Evolutionary conservation across 2,888 invertebrate species (phyloP), one percentile per base, ranked within the genome.

Genomic region (Diarsia mendica): DNA sequence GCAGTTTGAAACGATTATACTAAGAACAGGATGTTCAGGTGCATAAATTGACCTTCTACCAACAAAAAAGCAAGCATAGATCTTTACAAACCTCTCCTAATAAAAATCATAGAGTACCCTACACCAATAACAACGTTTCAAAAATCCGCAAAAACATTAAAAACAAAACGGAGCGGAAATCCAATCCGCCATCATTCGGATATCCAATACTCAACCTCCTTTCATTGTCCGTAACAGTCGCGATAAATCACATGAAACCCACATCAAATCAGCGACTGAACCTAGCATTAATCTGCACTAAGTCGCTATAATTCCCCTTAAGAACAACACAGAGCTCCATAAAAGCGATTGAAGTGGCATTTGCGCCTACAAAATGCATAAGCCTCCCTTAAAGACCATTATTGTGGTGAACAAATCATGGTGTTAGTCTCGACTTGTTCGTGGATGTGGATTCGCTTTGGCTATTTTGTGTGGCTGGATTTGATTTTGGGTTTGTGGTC

Each of bases 391-490:
- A 89, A 72, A 86, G 77, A 79, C 88, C 87, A 90, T 92, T 90
- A 91, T 88, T 72, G 86, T 73, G 84, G 85, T 87, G 84, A 91
- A 91, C 92, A 92, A 93, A 93, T 93, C 93, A 90, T 75, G 86
- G 88, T 86, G 84, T 89, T 88, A 87, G 79, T 64, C 58, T 71
- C 9, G 10, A 84, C 85, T 82, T 70, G 65, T 51, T 33, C 20
- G 20, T 61, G 20, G 39, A 15, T 23, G 39, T 64, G 85, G 80
- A 55, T 85, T 74, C 60, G 61, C 80, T 85, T 46, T 49, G 8
- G n/a, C 18, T 0, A 20, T 64, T 60, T 67, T 58, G 53, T 67
- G 10, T 48, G 15, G n/a, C 9, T n/a, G 18, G 11, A 58, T 53
- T 82, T 66, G 10, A 18, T 61, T 51, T 48, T 46, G 6, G 2